Base-by-base conservation (phyloP, 2,113 vertebrate genomes). In the Pachypanchax playfairii region DNA sequence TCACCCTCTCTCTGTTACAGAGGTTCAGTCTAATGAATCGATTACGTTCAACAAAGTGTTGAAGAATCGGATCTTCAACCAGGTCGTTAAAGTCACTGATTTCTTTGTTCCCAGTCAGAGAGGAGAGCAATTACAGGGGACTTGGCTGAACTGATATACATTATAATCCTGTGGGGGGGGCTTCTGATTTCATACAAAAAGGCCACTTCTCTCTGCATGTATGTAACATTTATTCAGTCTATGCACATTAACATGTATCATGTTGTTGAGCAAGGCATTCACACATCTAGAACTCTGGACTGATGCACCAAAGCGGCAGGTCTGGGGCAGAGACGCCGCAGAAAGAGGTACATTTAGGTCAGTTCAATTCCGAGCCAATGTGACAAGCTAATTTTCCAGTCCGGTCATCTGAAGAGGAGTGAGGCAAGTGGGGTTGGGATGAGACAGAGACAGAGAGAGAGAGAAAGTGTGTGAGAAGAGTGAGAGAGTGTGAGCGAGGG, bases 341-440 rank as follows among this genome's bases (percentile, higher is more conserved):
- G 66, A 57, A 67, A 67, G 82, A 86, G 87, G 85, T 91, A 85
- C 85, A 91, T 87, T 91, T 82, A 91, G 89, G 90, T 91, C 91
- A 92, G 86, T 90, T 89, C 81, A 84, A 88, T 89, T 88, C 89
- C 90, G 90, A 92, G 84, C 84, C 81, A 77, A 91, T 85, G 89
- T 89, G 90, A 91, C 91, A 92, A 87, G 89, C 83, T 92, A 86
- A 91, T 90, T 91, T 91, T 91, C 87, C 86, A 89, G 89, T 71
- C 87, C 82, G 88, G 89, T 91, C 89, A 92, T 87, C 90, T 90
- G 75, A 80, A 56, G 73, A 24, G 56, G 48, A 14, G 22, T 7
- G 31, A 26, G 60, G 38, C 7, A 21, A 60, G 33, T 44, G 14
- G 28, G 46, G 54, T 39, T 33, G 26, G 24, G 48, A 42, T 43